Evolutionary conservation across 2,113 vertebrate genomes (phyloP).

Genomic region (Saccopteryx leptura): DNA sequence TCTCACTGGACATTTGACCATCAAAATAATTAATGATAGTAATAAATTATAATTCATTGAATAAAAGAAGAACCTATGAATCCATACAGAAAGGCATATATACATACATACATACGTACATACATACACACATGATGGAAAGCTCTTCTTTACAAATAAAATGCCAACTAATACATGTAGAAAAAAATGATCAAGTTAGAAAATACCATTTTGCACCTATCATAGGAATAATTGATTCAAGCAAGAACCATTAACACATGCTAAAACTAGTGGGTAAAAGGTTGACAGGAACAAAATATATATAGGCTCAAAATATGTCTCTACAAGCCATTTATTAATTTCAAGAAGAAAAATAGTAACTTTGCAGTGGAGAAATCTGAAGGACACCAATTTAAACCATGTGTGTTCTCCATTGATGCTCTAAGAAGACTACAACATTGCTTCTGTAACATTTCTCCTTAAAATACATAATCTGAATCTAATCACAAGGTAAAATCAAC

Average conservation of each 20-base stretch:
- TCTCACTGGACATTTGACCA: neutral
- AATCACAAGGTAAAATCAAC: neutral
- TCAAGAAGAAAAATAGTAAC: conserved; percentile 3
- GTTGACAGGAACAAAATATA: neutral
- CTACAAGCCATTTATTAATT: neutral
- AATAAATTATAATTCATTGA: conserved; percentile 19
- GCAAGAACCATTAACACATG: neutral
- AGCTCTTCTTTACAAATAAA: conserved; percentile 17
- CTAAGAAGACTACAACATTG: neutral
- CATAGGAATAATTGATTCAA: conserved; percentile 16
- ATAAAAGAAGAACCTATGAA: conserved; percentile 37
- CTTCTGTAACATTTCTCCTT: neutral
- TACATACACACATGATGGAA: neutral
- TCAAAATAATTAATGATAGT: conserved; percentile 35
- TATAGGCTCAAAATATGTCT: neutral
- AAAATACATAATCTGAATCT: conserved; percentile 19
- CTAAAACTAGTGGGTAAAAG: neutral
- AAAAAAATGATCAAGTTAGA: conserved; percentile 20
- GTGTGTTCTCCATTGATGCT: neutral
- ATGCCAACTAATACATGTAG: conserved; percentile 27
- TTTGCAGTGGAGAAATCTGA: neutral
- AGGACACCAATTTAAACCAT: neutral
- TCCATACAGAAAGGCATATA: neutral
- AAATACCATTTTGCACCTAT: neutral
- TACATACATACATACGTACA: neutral